Percentiles rank a stretch among this genome's conserved stretches.
Evolutionary conservation across 2,113 vertebrate species (phyloP).

Genomic region (Mungos mungo): DNA sequence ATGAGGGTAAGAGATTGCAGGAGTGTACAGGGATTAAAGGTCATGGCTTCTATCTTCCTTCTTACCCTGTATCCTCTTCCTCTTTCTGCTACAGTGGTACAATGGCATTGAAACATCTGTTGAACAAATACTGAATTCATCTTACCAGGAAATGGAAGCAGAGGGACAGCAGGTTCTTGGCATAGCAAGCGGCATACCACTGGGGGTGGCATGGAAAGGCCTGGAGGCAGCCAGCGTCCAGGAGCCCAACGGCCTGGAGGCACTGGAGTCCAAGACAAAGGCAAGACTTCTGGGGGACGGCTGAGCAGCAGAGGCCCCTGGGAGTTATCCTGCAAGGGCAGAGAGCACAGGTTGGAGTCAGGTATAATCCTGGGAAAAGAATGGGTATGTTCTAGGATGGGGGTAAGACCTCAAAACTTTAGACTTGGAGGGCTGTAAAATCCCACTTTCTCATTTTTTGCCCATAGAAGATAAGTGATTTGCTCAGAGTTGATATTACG

Average conservation of each 20-base stretch:
- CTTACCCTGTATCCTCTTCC: not conserved
- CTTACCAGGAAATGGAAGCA: constrained; percentile 75
- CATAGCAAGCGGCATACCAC: constrained; percentile 73
- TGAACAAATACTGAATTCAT: not conserved
- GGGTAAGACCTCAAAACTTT: not conserved
- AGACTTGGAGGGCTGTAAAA: not conserved
- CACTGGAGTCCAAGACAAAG: constrained; percentile 69
- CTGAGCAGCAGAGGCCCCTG: constrained; percentile 58
- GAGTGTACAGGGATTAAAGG: not conserved
- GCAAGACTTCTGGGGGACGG: constrained; percentile 50
- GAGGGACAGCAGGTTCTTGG: constrained; percentile 68
- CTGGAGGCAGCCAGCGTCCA: constrained; percentile 74
- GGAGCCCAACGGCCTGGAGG: constrained; percentile 52
- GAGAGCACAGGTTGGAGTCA: not conserved
- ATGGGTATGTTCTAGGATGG: not conserved
- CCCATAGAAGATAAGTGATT: not conserved
- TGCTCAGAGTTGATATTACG: not conserved
- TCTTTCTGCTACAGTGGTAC: not conserved
- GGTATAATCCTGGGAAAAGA: not conserved
- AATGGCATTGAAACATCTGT: not conserved
- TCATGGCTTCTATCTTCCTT: not conserved
- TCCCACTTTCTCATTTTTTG: not conserved
- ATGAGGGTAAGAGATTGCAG: not conserved
- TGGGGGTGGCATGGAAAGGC: constrained; percentile 70
- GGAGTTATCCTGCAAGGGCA: constrained; percentile 63